Base-by-base conservation (phyloP, 2,797 vertebrate species). In the Chelonia mydas region DNA sequence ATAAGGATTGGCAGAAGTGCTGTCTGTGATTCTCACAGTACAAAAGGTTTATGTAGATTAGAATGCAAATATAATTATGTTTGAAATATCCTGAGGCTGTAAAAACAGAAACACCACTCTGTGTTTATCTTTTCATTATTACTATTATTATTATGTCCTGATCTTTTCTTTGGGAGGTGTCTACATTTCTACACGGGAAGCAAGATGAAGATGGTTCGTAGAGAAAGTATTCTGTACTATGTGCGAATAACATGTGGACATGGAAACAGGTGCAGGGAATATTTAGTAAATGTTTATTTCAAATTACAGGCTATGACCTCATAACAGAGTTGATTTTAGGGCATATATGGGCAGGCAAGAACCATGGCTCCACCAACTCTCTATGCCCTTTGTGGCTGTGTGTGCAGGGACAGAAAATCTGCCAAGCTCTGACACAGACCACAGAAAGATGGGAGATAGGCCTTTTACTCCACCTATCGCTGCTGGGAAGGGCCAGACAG, bases 61-160 rank as follows among this genome's bases (percentile, higher is more conserved):
- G 13, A 72, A 55, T 47, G 23, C 8, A 86, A 72, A 84, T 37
- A 55, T 0, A 1, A 25, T 47, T 21, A 80, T 61, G 87, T 33
- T 16, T 83, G 41, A 84, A 83, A 81, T 78, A 68, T 0, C 7
- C 68, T n/a, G 49, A 16, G 0, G 0, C 3, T 87, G n/a, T 25
- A 83, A 79, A 93, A 87, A 57, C 6, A 19, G 37, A 87, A 93
- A 84, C 19, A 57, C 53, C 37, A 27, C 55, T 45, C 50, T 25
- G 41, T 15, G 11, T 65, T 79, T 87, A 79, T 12, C 51, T 74
- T 50, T 25, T 37, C n/a, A 54, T 76, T 81, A 28, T 72, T 23
- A 8, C 25, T 84, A 78, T 72, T 80, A 28, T 77, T 23, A 8
- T 28, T 84, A 49, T 37, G 31, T 65, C 49, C 68, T 33, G 65